Evolutionary conservation across 2,797 vertebrate genomes (phyloP).

Genomic region (Phalanger gymnotis): DNA sequence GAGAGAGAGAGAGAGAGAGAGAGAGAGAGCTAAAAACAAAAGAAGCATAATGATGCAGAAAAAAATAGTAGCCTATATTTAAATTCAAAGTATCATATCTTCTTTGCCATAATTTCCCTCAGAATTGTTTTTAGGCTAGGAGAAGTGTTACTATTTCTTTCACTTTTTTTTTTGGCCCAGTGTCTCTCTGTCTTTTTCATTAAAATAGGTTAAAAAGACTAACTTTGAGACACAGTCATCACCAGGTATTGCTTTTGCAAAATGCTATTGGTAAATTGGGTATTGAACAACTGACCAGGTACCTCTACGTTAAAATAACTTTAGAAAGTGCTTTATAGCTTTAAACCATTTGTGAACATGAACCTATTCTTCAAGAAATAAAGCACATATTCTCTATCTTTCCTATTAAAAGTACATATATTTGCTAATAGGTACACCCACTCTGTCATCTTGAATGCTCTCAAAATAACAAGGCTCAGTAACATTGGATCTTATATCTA

Average conservation of each 20-base stretch:
- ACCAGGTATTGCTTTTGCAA: background rate
- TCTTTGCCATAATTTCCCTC: rapidly evolving
- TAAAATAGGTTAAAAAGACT: background rate
- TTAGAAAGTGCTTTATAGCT: background rate
- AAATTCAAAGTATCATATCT: background rate
- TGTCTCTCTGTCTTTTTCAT: background rate
- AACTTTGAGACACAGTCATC: background rate
- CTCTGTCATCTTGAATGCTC: background rate
- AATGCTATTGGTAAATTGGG: background rate
- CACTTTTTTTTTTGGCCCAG: background rate
- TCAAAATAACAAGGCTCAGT: background rate
- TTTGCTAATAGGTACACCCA: rapidly evolving
- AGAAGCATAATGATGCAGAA: background rate
- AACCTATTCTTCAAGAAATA: background rate
- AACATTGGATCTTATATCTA: background rate
- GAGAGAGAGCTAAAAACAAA: background rate
- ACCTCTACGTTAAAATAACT: background rate
- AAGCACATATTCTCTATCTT: background rate
- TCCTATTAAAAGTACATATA: background rate
- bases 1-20: no score
- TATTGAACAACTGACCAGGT: background rate
- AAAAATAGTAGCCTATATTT: background rate
- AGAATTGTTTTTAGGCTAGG: background rate
- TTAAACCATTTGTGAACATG: background rate
- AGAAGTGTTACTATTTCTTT: rapidly evolving